phyloP scores from a whole-genome alignment of 2,888 invertebrate species.

The Coremacera marginata region DNA sequence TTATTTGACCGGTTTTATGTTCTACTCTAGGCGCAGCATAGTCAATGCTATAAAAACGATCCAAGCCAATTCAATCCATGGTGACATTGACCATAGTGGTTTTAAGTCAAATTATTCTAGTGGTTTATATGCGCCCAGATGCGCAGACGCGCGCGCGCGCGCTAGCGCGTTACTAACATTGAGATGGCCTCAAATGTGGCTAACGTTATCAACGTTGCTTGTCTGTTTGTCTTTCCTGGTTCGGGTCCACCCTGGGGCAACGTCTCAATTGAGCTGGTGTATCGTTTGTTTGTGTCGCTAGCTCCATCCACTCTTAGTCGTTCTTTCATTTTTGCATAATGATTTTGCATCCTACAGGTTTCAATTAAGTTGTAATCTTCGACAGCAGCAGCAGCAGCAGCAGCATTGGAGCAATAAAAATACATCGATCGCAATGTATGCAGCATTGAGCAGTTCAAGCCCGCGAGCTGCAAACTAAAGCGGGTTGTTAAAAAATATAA shows the following conservation, averaged over 20 bases:
- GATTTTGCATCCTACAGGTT: slow-evolving; percentile 40
- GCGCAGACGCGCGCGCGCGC: background rate
- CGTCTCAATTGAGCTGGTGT: slow-evolving; percentile 23
- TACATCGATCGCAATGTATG: background rate
- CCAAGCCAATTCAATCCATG: background rate
- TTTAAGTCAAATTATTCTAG: slow-evolving; percentile 6
- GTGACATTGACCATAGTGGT: slow-evolving; percentile 17
- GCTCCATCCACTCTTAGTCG: background rate
- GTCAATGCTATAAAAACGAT: slow-evolving; percentile 15
- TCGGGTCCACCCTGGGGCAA: slow-evolving; percentile 1
- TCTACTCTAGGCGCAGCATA: background rate
- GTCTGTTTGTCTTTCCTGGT: slow-evolving; percentile 2
- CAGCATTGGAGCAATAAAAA: background rate
- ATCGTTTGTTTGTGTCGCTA: slow-evolving; percentile 9
- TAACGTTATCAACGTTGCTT: background rate
- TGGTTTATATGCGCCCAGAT: background rate
- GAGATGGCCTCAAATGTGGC: background rate
- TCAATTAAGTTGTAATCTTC: slow-evolving; percentile 42
- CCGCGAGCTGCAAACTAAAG: background rate
- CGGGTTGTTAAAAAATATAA: background rate
- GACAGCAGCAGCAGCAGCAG: slow-evolving; percentile 32
- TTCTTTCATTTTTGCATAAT: slow-evolving; percentile 37
- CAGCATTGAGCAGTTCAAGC: background rate
- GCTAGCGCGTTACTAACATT: background rate
- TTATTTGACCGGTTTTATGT: slow-evolving; percentile 14